Evolutionary conservation across 2,113 vertebrate genomes (phyloP).

Genomic region (Varanus komodoensis): DNA sequence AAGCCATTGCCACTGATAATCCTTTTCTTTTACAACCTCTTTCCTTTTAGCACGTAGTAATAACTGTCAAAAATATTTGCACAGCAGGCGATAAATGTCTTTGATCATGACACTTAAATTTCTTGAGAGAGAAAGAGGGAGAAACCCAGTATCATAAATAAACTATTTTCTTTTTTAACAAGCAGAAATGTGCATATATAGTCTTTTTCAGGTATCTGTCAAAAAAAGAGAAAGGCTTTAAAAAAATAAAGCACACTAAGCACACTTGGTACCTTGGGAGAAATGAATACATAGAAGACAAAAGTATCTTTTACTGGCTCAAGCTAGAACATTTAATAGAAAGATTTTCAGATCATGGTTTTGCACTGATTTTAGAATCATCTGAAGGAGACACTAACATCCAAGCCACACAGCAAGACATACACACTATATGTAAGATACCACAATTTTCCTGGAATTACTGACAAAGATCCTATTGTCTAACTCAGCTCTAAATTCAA

Average conservation of each 20-base stretch:
- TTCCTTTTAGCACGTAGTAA: not conserved
- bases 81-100: not conserved
- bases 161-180: not conserved
- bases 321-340: not conserved
- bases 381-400: not conserved
- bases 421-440: not conserved
- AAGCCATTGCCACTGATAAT: not conserved
- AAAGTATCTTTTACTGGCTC: not conserved
- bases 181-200: not conserved
- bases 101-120: not conserved
- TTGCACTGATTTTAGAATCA: constrained; percentile 1
- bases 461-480: not conserved
- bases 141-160: not conserved
- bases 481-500: not conserved
- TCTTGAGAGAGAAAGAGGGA: constrained; percentile 26
- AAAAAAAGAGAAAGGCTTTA: not conserved
- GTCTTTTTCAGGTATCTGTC: not conserved
- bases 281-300: not conserved
- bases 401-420: not conserved
- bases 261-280: not conserved
- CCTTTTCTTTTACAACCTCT: not conserved
- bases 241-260: not conserved
- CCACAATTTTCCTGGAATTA: not conserved
- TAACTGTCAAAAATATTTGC: constrained; percentile 34
- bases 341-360: not conserved